Percentiles rank a stretch among this genome's conserved stretches.
These are phyloP conservation scores for Tetragonisca angustula DNA, from an alignment of 2,888 invertebrate species.

Conservation along the genomic window DNA sequence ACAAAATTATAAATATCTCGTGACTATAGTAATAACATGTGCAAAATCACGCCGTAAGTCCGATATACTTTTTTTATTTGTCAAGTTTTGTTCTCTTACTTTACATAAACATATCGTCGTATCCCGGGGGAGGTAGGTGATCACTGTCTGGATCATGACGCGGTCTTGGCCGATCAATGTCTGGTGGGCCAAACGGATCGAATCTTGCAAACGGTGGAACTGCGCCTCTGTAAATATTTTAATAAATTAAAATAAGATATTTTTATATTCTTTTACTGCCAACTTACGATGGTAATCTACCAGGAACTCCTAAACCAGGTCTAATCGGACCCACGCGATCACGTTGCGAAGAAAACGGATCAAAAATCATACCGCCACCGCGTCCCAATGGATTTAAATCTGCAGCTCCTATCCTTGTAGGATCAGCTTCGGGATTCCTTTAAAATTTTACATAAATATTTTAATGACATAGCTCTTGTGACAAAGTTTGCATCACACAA, in stretches of 20 bases:
- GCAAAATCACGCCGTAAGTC: neutral
- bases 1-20: conserved; percentile 38
- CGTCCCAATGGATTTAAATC: conserved; percentile 91
- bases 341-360: conserved; percentile 85
- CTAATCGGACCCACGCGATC: conserved; percentile 80
- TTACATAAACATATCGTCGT: conserved; percentile 91
- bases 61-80: conserved; percentile 19
- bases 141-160: conserved; percentile 87
- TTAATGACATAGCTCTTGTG: neutral
- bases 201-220: conserved; percentile 93
- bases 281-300: conserved; percentile 86
- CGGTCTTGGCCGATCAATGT: conserved; percentile 80
- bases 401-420: conserved; percentile 87
- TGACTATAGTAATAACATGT: neutral
- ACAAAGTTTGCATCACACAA: neutral
- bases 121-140: conserved; percentile 91
- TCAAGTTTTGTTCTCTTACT: conserved; percentile 3
- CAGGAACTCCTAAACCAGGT: conserved; percentile 86
- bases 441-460: conserved; percentile 23
- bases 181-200: conserved; percentile 92
- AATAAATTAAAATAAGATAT: neutral
- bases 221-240: conserved; percentile 85
- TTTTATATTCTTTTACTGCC: neutral
- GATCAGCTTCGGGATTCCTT: conserved; percentile 68
- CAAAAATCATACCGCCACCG: conserved; percentile 90